Conservation (phyloP, 2,797 vertebrate species). For the Gallinago nigripennis region DNA sequence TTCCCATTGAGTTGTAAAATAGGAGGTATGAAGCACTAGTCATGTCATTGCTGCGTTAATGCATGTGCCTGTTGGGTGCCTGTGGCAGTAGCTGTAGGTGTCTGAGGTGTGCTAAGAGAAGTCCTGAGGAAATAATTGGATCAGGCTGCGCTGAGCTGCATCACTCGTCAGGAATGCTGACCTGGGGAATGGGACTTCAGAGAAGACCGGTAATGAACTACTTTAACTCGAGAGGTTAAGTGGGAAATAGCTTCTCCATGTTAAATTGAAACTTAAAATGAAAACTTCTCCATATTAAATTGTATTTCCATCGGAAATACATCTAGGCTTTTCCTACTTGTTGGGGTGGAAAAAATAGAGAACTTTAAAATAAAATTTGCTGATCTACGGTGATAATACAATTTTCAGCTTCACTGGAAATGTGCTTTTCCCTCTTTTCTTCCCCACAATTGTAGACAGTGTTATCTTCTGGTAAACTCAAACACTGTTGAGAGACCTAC, state of each 20-base stretch:
- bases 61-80: fast-evolving
- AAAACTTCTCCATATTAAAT: neutral
- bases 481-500: neutral
- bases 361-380: neutral
- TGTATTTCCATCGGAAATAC: neutral
- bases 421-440: neutral
- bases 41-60: neutral
- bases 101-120: neutral
- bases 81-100: neutral
- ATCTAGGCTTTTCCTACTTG: neutral
- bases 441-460: neutral
- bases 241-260: neutral
- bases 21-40: neutral
- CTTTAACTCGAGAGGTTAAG: neutral
- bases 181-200: neutral
- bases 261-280: neutral
- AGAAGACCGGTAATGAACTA: neutral
- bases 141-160: neutral
- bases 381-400: neutral
- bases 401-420: neutral
- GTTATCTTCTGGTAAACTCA: neutral
- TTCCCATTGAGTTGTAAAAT: neutral
- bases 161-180: neutral
- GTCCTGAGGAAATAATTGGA: neutral
- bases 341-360: neutral